Evolutionary conservation across 1,140 invertebrate genomes (phyloP).

Genomic region (Heliothis subflexa): DNA sequence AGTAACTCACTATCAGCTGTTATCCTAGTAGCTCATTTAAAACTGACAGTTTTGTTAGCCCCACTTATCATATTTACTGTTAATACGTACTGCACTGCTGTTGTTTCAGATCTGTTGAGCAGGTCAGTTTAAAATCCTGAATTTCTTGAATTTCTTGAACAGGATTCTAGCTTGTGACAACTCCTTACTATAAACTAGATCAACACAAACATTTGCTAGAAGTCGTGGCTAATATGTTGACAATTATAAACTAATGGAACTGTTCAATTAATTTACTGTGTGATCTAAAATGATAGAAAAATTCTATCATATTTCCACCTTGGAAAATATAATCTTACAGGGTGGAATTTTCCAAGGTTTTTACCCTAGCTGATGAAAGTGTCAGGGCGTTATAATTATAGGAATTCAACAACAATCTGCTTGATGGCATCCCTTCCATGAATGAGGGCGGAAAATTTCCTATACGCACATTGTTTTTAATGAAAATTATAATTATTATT

Average conservation of each 20-base stretch:
- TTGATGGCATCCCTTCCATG: not conserved
- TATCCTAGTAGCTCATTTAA: conserved; percentile 11
- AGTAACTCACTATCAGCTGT: not conserved
- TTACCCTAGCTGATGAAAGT: not conserved
- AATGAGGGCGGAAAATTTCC: conserved; percentile 1
- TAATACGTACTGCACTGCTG: too few relatives aligned
- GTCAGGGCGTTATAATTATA: conserved; percentile 14
- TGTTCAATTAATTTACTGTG: not conserved
- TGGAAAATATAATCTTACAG: not conserved
- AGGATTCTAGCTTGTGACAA: too few relatives aligned
- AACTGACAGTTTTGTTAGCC: not conserved
- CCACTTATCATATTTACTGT: not conserved
- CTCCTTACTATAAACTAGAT: too few relatives aligned
- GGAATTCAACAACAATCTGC: conserved; percentile 27
- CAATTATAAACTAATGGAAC: not conserved
- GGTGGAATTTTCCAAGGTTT: conserved; percentile 22
- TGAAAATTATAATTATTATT: conserved; percentile 3
- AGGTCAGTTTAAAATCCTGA: not conserved
- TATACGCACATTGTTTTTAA: not conserved
- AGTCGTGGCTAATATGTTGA: not conserved
- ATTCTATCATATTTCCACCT: not conserved
- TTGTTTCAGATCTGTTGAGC: too few relatives aligned
- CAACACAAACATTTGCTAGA: too few relatives aligned
- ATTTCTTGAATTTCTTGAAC: not conserved
- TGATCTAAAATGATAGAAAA: not conserved